phyloP scores from a whole-genome alignment of 2,888 invertebrate species.

The Drosophila formosana region DNA sequence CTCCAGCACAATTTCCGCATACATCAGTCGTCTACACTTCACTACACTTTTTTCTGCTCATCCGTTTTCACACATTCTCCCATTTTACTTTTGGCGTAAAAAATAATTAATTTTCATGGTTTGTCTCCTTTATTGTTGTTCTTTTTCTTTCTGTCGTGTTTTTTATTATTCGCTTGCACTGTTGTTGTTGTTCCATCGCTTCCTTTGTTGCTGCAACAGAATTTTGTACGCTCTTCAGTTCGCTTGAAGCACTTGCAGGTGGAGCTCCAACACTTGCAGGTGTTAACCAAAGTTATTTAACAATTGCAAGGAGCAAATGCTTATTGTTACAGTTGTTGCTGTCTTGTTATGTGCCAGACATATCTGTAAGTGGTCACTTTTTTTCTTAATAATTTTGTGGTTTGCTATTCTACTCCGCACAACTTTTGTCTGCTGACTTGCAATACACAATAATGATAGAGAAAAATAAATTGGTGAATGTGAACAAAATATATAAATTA shows the following conservation, averaged over 20 bases:
- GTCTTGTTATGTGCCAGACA: conserved; percentile 16
- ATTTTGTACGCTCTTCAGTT: conserved; percentile 24
- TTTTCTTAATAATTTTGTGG: background rate
- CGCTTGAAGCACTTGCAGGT: conserved; percentile 23
- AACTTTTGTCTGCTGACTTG: conserved; percentile 1
- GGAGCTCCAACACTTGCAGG: conserved; percentile 45
- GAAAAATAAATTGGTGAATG: background rate
- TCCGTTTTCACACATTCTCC: conserved; percentile 51
- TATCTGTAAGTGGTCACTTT: conserved; percentile 11
- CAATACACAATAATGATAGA: background rate
- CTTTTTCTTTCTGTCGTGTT: conserved; percentile 4
- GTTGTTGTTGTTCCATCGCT: conserved; percentile 1
- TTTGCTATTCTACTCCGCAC: background rate
- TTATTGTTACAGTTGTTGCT: conserved; percentile 9
- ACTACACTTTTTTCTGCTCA: conserved; percentile 44
- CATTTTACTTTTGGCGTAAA: conserved; percentile 45
- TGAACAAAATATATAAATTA: no score
- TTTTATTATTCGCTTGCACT: conserved; percentile 15
- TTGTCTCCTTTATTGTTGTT: conserved; percentile 33
- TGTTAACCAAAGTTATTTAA: conserved; percentile 66
- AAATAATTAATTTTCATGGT: conserved; percentile 77
- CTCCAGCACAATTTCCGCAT: conserved; percentile 62
- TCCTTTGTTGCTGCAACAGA: conserved; percentile 19
- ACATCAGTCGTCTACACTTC: conserved; percentile 67
- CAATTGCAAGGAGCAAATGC: conserved; percentile 45